phyloP scores from a whole-genome alignment of 2,888 invertebrate genomes.

The Meganola albula region DNA sequence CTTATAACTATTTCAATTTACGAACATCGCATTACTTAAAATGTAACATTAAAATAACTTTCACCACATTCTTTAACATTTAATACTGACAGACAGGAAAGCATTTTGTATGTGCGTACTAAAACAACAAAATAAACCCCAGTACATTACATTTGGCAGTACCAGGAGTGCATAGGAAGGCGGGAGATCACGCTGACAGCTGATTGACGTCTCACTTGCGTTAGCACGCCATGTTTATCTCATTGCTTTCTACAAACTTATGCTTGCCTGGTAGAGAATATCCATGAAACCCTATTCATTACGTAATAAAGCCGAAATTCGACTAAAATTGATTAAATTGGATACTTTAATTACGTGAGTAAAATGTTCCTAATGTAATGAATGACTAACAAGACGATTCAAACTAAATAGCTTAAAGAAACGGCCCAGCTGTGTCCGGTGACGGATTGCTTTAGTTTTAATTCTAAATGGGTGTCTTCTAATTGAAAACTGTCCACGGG shows the following conservation, averaged over 20 bases:
- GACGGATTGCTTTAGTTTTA: conserved; percentile 63
- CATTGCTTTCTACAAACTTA: conserved; percentile 45
- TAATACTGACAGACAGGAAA: conserved; percentile 33
- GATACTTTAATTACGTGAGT: conserved; percentile 31
- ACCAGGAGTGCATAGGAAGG: conserved; percentile 66
- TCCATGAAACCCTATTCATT: conserved; percentile 10
- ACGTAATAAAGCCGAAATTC: conserved; percentile 20
- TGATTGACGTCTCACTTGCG: conserved; percentile 76
- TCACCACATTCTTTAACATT: conserved; percentile 32
- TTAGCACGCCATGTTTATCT: conserved; percentile 69
- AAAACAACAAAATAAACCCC: conserved; percentile 41
- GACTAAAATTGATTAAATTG: conserved; percentile 17
- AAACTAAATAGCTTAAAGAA: conserved; percentile 73
- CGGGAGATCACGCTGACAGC: conserved; percentile 70
- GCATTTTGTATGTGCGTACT: conserved; percentile 32
- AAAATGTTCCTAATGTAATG: conserved; percentile 69
- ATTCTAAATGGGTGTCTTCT: conserved; percentile 72
- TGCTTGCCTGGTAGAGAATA: conserved; percentile 15
- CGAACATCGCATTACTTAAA: too few species aligned
- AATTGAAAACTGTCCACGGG: conserved; percentile 64
- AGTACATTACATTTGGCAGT: conserved; percentile 54
- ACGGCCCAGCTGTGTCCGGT: conserved; percentile 73
- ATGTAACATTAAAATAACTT: conserved; percentile 28
- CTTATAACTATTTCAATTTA: too few species aligned
- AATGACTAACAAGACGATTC: conserved; percentile 74